Conservation (phyloP, 30 jellyfish, hydroid and myxozoan genomes). For the Aurelia sp. region DNA sequence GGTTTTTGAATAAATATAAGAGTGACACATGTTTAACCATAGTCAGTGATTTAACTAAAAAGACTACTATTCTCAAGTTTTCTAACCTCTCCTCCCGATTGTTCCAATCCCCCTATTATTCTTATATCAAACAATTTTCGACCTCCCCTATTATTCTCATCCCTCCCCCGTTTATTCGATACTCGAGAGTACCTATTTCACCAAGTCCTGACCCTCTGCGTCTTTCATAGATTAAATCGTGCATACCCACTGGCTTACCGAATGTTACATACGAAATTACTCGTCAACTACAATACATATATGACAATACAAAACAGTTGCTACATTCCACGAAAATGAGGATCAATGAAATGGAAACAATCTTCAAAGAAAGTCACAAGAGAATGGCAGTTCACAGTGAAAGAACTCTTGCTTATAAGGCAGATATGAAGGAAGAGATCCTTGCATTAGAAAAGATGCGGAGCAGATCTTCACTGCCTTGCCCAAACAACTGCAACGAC, state of each 20-base stretch:
- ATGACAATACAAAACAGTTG: conserved; percentile 12
- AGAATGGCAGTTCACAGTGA: conserved; percentile 41
- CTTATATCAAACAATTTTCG: no score
- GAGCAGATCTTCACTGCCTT: not conserved
- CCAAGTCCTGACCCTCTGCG: no score
- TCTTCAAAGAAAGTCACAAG: conserved; percentile 41
- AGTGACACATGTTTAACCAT: no score
- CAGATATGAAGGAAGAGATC: conserved; percentile 8
- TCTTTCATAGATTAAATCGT: conserved; percentile 13
- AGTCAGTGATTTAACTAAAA: no score
- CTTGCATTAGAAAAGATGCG: conserved; percentile 9
- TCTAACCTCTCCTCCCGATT: no score
- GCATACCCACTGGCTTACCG: conserved; percentile 43
- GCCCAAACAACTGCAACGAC: conserved; percentile 31
- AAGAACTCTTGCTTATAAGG: not conserved
- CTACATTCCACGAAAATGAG: conserved; percentile 32
- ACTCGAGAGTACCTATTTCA: no score
- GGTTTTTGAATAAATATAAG: no score
- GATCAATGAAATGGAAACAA: conserved; percentile 26
- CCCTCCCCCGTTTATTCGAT: no score
- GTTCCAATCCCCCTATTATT: no score
- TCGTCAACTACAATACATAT: conserved; percentile 9
- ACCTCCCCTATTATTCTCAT: no score
- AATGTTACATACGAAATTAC: conserved; percentile 39
- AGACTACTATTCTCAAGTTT: no score